Conservation (phyloP, 2,113 vertebrate genomes). For the Scophthalmus maximus region DNA sequence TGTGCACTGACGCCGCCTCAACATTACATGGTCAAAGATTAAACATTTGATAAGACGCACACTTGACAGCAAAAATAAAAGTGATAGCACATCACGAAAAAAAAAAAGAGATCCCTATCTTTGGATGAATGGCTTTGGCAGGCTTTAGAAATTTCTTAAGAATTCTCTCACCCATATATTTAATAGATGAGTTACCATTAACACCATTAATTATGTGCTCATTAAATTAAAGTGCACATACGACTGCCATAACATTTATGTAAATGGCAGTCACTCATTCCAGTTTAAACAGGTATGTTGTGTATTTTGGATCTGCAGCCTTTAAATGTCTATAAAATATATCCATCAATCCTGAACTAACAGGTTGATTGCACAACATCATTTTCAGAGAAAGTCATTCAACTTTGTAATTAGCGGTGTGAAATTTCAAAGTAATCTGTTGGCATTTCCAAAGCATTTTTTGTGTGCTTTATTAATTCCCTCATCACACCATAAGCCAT, state of each 20-base stretch:
- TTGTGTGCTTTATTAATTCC: not conserved
- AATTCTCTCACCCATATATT: not conserved
- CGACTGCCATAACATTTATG: not conserved
- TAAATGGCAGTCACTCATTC: not conserved
- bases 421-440: not conserved
- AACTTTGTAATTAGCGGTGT: not conserved
- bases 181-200: not conserved
- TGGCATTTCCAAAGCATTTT: not conserved
- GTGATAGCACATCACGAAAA: not conserved
- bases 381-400: slow-evolving; percentile 6
- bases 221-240: slow-evolving; percentile 3
- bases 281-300: slow-evolving; percentile 7
- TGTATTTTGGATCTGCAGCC: not conserved
- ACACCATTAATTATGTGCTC: slow-evolving; percentile 5
- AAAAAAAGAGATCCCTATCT: not conserved
- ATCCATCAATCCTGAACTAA: not conserved
- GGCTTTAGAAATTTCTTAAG: not conserved
- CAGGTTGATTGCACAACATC: not conserved
- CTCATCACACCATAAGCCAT: too few species aligned
- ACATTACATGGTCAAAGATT: not conserved
- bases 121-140: slow-evolving; percentile 12
- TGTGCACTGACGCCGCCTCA: not conserved
- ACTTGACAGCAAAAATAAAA: slow-evolving; percentile 13
- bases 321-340: slow-evolving; percentile 3
- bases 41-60: not conserved